phyloP scores from a whole-genome alignment of 2,888 invertebrate species.

The Drosophila meridionalis region DNA sequence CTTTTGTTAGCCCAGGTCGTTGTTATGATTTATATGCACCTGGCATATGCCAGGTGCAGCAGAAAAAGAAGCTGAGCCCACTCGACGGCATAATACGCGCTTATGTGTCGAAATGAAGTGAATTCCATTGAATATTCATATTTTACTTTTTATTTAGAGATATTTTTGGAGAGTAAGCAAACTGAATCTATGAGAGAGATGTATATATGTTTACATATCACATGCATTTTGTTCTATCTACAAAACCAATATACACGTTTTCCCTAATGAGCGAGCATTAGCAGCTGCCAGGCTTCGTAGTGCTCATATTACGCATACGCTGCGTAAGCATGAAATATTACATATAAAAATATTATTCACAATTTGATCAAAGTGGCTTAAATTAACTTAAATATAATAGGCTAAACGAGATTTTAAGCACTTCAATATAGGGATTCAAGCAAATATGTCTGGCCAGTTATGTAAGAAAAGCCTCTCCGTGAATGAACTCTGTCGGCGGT shows the following conservation, averaged over 20 bases:
- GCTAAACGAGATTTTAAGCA: background rate
- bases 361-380: background rate
- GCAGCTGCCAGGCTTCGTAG: conserved; percentile 17
- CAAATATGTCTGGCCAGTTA: too few relatives aligned
- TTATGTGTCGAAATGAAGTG: too few relatives aligned
- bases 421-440: too few relatives aligned
- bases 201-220: background rate
- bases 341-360: background rate
- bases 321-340: conserved; percentile 31
- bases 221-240: background rate
- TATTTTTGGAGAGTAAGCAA: background rate
- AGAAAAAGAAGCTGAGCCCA: background rate
- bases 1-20: conserved; percentile 48
- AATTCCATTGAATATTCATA: background rate
- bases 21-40: conserved; percentile 59
- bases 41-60: conserved; percentile 15
- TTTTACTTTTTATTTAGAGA: background rate
- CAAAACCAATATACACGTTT: background rate
- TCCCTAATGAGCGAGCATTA: background rate
- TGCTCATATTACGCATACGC: conserved; percentile 52
- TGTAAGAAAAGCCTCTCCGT: too few relatives aligned
- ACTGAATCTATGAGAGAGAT: background rate
- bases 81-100: background rate
- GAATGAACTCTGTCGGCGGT: too few relatives aligned
- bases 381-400: background rate